phyloP scores from a whole-genome alignment of 2,113 vertebrate genomes.

The Equus przewalskii region DNA sequence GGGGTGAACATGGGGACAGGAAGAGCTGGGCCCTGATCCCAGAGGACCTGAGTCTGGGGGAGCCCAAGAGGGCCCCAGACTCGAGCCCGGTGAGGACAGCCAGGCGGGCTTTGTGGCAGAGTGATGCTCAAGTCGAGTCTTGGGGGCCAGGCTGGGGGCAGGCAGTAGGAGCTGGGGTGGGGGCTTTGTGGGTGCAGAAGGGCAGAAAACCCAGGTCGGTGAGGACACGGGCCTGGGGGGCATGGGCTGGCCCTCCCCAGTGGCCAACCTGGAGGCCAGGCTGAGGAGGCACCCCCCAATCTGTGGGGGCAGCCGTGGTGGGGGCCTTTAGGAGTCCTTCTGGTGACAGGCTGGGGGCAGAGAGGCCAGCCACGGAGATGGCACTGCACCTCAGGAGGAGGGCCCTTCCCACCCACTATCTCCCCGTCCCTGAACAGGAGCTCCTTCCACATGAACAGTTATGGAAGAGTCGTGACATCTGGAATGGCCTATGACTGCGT shows the following conservation, averaged over 20 bases:
- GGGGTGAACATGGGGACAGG: background rate
- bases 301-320: rapidly evolving
- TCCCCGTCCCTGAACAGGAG: background rate
- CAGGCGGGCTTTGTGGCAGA: background rate
- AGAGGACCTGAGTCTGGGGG: background rate
- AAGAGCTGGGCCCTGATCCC: background rate
- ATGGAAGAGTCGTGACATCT: background rate
- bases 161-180: no score
- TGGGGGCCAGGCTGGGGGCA: rapidly evolving
- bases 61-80: no score
- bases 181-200: background rate
- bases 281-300: background rate
- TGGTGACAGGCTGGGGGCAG: background rate
- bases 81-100: background rate
- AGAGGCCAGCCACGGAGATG: background rate
- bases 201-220: background rate
- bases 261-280: background rate
- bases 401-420: rapidly evolving
- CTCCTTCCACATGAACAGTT: rapidly evolving
- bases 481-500: background rate
- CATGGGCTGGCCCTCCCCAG: background rate
- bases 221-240: background rate
- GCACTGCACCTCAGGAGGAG: rapidly evolving
- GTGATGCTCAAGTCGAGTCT: background rate
- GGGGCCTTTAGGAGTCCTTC: background rate